Percentiles rank a stretch among this genome's conserved stretches.
Evolutionary conservation across 64 coral and sea anemone genomes (phyloP).

Genomic region (Astreopora myriophthalma): DNA sequence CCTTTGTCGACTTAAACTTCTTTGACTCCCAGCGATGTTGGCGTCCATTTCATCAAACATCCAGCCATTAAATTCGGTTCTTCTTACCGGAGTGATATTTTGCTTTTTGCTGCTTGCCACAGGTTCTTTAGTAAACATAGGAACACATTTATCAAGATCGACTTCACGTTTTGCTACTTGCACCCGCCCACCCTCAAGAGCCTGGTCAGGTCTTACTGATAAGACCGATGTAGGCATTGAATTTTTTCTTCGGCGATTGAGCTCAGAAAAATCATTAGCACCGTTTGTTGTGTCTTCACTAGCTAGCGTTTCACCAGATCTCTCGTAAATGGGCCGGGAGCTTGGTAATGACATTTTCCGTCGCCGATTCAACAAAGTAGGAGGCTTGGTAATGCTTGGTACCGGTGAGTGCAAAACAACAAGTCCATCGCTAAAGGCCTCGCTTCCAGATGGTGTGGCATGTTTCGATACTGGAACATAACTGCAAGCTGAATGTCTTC

Average conservation of each 20-base stretch:
- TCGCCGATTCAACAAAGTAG: background rate
- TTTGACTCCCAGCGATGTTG: background rate
- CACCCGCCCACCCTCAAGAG: background rate
- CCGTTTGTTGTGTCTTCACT: background rate
- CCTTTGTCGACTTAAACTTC: background rate
- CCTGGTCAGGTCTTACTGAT: background rate
- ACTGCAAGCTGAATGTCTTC: background rate
- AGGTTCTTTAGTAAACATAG: background rate
- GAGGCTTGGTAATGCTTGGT: background rate
- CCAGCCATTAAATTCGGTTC: conserved; percentile 19
- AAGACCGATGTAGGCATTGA: background rate
- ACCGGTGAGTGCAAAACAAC: too few relatives aligned
- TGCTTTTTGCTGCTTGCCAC: background rate
- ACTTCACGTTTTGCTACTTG: conserved; percentile 14
- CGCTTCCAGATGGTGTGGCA: background rate
- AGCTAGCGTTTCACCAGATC: background rate
- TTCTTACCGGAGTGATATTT: background rate
- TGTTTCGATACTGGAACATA: background rate
- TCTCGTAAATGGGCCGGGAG: background rate
- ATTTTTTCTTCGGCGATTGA: background rate
- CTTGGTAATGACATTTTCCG: background rate
- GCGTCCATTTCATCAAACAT: background rate
- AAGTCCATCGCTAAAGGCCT: background rate
- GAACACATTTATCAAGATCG: background rate
- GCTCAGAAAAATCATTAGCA: background rate